Conservation (phyloP, 1,140 invertebrate species). For the Cotesia typhae region DNA sequence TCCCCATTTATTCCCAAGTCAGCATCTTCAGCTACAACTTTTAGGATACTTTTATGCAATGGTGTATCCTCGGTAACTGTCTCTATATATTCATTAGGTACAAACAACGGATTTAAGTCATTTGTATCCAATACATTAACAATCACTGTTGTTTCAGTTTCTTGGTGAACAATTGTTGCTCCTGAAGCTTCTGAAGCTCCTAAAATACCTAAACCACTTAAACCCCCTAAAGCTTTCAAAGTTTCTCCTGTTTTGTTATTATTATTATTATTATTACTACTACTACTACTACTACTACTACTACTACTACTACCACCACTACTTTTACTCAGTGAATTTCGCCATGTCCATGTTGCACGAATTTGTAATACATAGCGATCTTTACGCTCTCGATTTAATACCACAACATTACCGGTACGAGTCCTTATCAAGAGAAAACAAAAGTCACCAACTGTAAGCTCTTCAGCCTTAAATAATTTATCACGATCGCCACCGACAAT, state of each 20-base stretch:
- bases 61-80: constrained; percentile 90
- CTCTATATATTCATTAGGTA: constrained; percentile 84
- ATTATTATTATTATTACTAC: constrained; percentile 57
- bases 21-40: constrained; percentile 89
- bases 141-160: constrained; percentile 78
- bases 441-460: constrained; percentile 88
- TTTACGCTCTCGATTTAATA: constrained; percentile 89
- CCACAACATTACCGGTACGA: constrained; percentile 82
- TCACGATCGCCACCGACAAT: constrained; percentile 86
- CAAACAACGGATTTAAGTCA: constrained; percentile 92
- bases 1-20: constrained; percentile 94
- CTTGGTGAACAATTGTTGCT: constrained; percentile 60
- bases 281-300: constrained; percentile 29
- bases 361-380: constrained; percentile 85
- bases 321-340: constrained; percentile 68
- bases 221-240: too few species aligned
- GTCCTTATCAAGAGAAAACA: constrained; percentile 90
- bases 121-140: constrained; percentile 89
- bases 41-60: constrained; percentile 79
- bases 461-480: constrained; percentile 93
- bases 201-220: too few species aligned
- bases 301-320: too few species aligned
- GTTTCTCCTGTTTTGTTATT: too few species aligned
- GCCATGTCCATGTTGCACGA: constrained; percentile 74
- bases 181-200: too few species aligned